These are phyloP conservation scores for Grallaria varia DNA, from an alignment of 2,113 vertebrate genomes.

Conservation along the genomic window DNA sequence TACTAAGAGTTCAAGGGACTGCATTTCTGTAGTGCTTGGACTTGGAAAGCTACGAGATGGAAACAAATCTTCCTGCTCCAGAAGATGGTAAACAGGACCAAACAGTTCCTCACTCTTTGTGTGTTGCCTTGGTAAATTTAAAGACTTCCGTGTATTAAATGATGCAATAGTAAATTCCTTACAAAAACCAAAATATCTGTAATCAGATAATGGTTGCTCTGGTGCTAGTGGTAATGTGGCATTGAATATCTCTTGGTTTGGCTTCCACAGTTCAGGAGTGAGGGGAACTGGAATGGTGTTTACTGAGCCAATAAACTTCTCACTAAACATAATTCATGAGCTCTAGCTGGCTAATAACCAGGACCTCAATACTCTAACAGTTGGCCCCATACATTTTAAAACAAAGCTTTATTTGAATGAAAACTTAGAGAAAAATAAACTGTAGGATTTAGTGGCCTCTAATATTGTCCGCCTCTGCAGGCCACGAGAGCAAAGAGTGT, in stretches of 20 bases:
- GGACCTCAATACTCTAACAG: slow-evolving; percentile 60
- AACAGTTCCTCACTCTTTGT: slow-evolving; percentile 25
- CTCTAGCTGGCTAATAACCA: slow-evolving; percentile 65
- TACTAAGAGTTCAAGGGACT: not conserved
- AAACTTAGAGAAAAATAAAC: slow-evolving; percentile 65
- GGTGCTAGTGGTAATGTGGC: slow-evolving; percentile 7
- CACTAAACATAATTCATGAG: slow-evolving; percentile 68
- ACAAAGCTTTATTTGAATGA: slow-evolving; percentile 68
- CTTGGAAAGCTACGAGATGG: not conserved
- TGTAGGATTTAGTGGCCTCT: slow-evolving; percentile 38
- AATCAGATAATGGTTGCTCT: slow-evolving; percentile 48
- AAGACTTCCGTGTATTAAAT: not conserved
- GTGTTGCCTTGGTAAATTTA: slow-evolving; percentile 24
- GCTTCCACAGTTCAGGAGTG: slow-evolving; percentile 34
- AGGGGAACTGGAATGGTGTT: slow-evolving; percentile 62
- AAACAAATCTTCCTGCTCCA: not conserved
- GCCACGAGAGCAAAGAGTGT: not conserved
- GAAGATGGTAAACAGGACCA: not conserved
- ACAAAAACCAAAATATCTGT: slow-evolving; percentile 41
- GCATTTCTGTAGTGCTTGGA: not conserved
- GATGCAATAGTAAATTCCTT: slow-evolving; percentile 54
- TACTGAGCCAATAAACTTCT: slow-evolving; percentile 72
- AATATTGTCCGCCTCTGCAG: not conserved
- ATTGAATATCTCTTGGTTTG: slow-evolving; percentile 50
- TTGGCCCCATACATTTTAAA: slow-evolving; percentile 59